phyloP scores from a whole-genome alignment of 2,888 invertebrate species.

The Sminthurides aquaticus region DNA sequence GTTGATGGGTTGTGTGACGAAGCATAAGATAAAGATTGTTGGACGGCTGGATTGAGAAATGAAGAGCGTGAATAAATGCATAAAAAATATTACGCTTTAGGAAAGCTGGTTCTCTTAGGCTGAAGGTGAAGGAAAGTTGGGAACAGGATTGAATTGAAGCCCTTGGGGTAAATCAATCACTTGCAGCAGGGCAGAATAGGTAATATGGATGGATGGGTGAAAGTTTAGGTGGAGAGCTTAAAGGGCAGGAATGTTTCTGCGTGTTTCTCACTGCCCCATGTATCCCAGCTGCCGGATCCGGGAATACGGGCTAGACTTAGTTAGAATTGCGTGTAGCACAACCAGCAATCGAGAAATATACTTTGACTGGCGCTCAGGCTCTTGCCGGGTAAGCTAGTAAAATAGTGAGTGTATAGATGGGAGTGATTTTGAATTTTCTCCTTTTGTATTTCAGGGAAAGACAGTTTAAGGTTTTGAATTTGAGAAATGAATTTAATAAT shows the following conservation, averaged over 20 bases:
- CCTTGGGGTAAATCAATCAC: slow-evolving; percentile 24
- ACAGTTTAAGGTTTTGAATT: no score
- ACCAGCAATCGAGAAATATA: no score
- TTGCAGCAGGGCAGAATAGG: neutral
- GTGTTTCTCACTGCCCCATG: no score
- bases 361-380: no score
- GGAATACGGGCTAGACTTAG: no score
- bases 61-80: slow-evolving; percentile 6
- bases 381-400: no score
- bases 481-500: no score
- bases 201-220: slow-evolving; percentile 1
- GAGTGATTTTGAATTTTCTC: no score
- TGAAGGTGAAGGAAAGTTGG: neutral
- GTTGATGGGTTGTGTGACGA: neutral
- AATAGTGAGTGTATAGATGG: no score
- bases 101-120: neutral
- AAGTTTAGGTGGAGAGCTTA: neutral
- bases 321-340: no score
- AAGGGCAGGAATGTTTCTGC: neutral
- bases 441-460: no score
- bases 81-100: neutral
- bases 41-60: neutral
- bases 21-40: neutral
- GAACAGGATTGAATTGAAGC: slow-evolving; percentile 20
- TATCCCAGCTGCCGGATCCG: no score